These are phyloP conservation scores for Ivindomyrus marchei DNA, from an alignment of 2,113 vertebrate species.

Conservation along the genomic window DNA sequence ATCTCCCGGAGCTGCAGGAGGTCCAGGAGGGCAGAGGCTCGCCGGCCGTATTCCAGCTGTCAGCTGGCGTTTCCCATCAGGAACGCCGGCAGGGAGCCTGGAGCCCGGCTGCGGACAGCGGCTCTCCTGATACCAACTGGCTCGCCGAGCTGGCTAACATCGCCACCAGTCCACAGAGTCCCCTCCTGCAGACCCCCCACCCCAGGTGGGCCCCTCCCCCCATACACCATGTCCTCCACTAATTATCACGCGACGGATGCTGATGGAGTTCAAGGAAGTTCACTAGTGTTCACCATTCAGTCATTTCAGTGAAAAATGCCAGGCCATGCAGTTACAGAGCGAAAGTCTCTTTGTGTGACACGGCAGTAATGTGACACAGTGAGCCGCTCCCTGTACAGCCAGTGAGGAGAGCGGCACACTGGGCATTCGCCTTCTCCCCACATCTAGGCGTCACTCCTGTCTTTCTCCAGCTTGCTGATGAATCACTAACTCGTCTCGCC, in stretches of 20 bases:
- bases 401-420: not conserved
- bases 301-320: not conserved
- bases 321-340: not conserved
- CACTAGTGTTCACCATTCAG: not conserved
- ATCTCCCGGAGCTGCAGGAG: constrained; percentile 93
- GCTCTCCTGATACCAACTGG: constrained; percentile 81
- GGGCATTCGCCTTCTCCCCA: not conserved
- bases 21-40: constrained; percentile 87
- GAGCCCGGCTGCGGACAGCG: constrained; percentile 67
- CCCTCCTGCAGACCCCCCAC: constrained; percentile 85
- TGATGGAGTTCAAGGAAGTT: not conserved
- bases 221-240: not conserved
- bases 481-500: not conserved
- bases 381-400: not conserved
- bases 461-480: not conserved
- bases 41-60: constrained; percentile 76
- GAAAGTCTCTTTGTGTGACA: not conserved
- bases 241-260: not conserved
- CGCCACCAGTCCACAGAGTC: constrained; percentile 93
- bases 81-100: constrained; percentile 67
- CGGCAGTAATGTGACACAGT: not conserved
- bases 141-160: constrained; percentile 93
- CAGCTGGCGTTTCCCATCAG: constrained; percentile 83
- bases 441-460: not conserved
- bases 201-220: constrained; percentile 65